Evolutionary conservation across 2,888 invertebrate species (phyloP).

Genomic region (Brachyopa scutellaris): DNA sequence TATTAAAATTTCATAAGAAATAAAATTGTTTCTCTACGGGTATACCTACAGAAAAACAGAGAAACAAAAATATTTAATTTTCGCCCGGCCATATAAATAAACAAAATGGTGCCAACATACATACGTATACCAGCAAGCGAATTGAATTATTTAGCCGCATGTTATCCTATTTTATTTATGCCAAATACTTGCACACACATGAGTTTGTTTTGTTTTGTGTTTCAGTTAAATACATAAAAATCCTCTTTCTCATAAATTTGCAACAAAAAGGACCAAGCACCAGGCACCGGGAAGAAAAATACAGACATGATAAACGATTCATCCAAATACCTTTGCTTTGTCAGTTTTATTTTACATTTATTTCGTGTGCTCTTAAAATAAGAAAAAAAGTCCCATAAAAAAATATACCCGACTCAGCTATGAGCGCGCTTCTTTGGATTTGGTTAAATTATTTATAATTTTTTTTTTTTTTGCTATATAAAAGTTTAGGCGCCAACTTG

Average conservation of each 20-base stretch:
- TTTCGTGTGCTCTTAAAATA: too few species aligned
- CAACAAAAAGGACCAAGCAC: too few species aligned
- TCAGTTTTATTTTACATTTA: neutral
- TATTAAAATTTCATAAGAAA: slow-evolving; percentile 44
- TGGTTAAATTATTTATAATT: slow-evolving; percentile 4
- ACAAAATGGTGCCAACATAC: slow-evolving; percentile 8
- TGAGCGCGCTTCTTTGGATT: neutral
- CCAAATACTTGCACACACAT: slow-evolving; percentile 25
- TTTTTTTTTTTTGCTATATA: neutral
- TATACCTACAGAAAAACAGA: neutral
- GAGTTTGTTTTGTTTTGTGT: neutral
- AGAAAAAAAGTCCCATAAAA: too few species aligned
- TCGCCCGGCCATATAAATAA: slow-evolving; percentile 27
- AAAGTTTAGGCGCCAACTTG: neutral
- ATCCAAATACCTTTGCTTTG: neutral
- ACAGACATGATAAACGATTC: neutral
- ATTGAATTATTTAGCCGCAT: slow-evolving; percentile 51
- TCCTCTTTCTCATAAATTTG: slow-evolving; percentile 13
- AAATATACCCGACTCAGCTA: slow-evolving; percentile 8
- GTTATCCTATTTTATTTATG: slow-evolving; percentile 46
- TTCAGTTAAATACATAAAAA: slow-evolving; percentile 8
- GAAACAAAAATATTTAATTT: slow-evolving; percentile 34
- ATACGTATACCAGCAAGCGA: neutral
- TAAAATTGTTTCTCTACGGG: neutral
- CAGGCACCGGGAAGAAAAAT: slow-evolving; percentile 1